phyloP scores from a whole-genome alignment of 2,888 invertebrate species.

The Drosophila niveifrons region DNA sequence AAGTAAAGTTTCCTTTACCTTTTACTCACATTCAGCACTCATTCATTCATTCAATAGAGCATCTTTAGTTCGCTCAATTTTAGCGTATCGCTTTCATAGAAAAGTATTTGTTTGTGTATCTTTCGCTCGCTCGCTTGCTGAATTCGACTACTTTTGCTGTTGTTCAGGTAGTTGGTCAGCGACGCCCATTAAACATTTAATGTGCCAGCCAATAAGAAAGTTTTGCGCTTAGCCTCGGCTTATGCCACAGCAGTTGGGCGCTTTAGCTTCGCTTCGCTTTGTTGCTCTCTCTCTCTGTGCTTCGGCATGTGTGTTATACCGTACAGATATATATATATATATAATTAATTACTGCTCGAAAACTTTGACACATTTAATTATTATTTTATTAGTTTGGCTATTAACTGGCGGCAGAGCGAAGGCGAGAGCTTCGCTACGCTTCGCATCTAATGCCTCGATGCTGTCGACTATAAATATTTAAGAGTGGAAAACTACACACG shows the following conservation, averaged over 20 bases:
- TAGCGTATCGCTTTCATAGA: not conserved
- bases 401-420: constrained; percentile 48
- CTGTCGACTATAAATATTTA: constrained; percentile 47
- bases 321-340: constrained; percentile 54
- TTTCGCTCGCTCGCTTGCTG: not conserved
- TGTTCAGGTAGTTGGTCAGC: constrained; percentile 58
- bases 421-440: not conserved
- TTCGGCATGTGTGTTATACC: constrained; percentile 33
- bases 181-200: constrained; percentile 66
- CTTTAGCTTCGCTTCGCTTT: not conserved
- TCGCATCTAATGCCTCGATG: constrained; percentile 31
- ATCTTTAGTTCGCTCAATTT: not conserved
- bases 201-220: constrained; percentile 61
- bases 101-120: not conserved
- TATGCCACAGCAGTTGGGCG: constrained; percentile 19
- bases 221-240: constrained; percentile 53
- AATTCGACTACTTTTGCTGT: constrained; percentile 28
- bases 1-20: too few relatives aligned
- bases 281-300: not conserved
- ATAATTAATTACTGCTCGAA: constrained; percentile 77
- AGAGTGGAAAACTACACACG: constrained; percentile 13
- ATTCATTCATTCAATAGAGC: not conserved
- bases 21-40: too few relatives aligned
- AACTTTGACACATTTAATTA: constrained; percentile 82
- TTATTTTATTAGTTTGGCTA: constrained; percentile 77